A percentile compares a stretch with the other conserved stretches of the same genome.
Evolutionary conservation across 1,140 invertebrate species (phyloP).

Genomic region (Araneus ventricosus): DNA sequence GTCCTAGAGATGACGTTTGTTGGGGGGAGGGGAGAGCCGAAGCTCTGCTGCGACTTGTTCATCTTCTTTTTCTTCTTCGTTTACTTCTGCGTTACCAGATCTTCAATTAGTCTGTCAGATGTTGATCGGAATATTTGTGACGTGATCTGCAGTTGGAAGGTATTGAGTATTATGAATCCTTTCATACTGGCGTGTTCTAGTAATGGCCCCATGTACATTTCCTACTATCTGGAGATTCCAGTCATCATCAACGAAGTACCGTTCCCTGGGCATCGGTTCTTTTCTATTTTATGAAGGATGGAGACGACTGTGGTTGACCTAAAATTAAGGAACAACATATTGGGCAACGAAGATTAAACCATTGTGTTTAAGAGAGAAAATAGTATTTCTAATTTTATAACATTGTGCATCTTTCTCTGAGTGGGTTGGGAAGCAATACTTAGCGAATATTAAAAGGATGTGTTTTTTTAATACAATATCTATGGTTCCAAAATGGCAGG

Average conservation of each 20-base stretch:
- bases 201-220: slow-evolving; percentile 22
- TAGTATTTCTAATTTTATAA: background rate
- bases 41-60: background rate
- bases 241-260: slow-evolving; percentile 47
- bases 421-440: too few relatives aligned
- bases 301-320: background rate
- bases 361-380: background rate
- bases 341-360: slow-evolving; percentile 4
- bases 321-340: background rate
- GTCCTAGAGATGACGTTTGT: background rate
- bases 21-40: background rate
- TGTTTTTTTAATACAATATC: too few relatives aligned
- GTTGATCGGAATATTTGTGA: slow-evolving; percentile 48
- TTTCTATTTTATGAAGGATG: slow-evolving; percentile 34
- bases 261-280: slow-evolving; percentile 18
- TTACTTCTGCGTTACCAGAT: slow-evolving; percentile 16
- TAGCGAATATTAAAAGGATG: too few relatives aligned
- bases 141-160: slow-evolving; percentile 39
- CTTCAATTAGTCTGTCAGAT: slow-evolving; percentile 64
- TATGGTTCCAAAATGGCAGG: too few relatives aligned
- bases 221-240: slow-evolving; percentile 5
- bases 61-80: background rate
- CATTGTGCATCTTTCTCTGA: too few relatives aligned
- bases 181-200: slow-evolving; percentile 9
- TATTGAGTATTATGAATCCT: too few relatives aligned